Percentiles rank a stretch among this genome's conserved stretches.
These are phyloP conservation scores for Lutraria rhynchaena DNA, from an alignment of 1,140 invertebrate species.

Conservation along the genomic window DNA sequence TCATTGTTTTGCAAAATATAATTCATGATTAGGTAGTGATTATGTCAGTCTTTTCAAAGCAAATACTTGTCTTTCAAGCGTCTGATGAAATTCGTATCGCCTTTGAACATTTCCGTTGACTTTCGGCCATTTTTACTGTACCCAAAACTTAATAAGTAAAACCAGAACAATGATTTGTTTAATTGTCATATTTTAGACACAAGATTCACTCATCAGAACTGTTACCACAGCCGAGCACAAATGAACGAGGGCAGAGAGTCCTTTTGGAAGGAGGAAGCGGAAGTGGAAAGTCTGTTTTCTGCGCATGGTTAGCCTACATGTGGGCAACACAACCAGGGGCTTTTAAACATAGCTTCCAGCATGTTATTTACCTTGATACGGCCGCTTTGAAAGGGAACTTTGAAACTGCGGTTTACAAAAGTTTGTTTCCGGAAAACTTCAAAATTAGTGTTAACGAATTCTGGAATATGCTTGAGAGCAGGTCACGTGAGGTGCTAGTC, in stretches of 20 bases:
- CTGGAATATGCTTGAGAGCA: constrained; percentile 67
- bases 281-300: constrained; percentile 72
- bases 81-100: no score
- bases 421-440: constrained; percentile 63
- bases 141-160: no score
- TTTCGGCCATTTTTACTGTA: no score
- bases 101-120: no score
- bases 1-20: no score
- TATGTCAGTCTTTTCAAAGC: no score
- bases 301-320: constrained; percentile 67
- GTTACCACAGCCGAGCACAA: constrained; percentile 53
- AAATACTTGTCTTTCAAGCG: no score
- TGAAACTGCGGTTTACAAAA: constrained; percentile 56
- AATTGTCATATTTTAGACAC: constrained; percentile 60
- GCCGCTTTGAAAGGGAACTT: constrained; percentile 60
- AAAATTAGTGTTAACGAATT: constrained; percentile 67
- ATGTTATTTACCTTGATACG: constrained; percentile 68
- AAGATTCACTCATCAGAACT: constrained; percentile 63
- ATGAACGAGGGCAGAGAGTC: constrained; percentile 65
- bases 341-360: constrained; percentile 66
- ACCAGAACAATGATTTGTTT: no score
- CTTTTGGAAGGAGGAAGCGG: constrained; percentile 71
- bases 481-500: constrained; percentile 65
- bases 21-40: no score
- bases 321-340: constrained; percentile 69